Evolutionary conservation across 1,140 invertebrate species (phyloP).

Genomic region (Dreissena rostriformis): DNA sequence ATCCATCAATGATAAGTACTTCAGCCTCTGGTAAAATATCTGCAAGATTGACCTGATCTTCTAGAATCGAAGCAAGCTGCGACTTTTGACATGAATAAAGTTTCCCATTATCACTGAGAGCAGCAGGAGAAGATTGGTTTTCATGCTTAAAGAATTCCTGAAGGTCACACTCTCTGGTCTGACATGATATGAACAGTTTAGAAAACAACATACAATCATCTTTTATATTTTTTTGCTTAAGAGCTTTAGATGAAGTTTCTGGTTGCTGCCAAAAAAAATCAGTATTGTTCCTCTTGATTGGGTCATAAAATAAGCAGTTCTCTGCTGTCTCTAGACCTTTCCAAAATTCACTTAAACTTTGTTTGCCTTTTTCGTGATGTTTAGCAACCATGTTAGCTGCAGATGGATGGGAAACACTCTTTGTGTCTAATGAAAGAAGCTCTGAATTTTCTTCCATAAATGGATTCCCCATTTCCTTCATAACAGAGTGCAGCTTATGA

Average conservation of each 20-base stretch:
- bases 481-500: background rate
- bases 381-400: conserved; percentile 20
- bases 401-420: conserved; percentile 42
- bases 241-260: background rate
- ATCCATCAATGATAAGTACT: conserved; percentile 52
- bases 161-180: conserved; percentile 61
- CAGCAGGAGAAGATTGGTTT: conserved; percentile 60
- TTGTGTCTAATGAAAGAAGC: conserved; percentile 54
- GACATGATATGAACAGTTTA: conserved; percentile 61
- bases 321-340: conserved; percentile 20
- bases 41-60: conserved; percentile 4
- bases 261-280: conserved; percentile 52
- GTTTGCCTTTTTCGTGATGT: conserved; percentile 46
- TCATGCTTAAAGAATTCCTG: conserved; percentile 56
- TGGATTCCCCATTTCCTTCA: conserved; percentile 56
- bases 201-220: conserved; percentile 61
- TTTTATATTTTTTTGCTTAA: conserved; percentile 47
- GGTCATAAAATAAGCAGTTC: conserved; percentile 41
- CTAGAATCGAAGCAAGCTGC: conserved; percentile 51
- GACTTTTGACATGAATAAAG: conserved; percentile 55
- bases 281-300: conserved; percentile 59
- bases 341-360: conserved; percentile 33
- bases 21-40: conserved; percentile 42
- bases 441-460: conserved; percentile 58
- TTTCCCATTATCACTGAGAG: conserved; percentile 59